Evolutionary conservation across 2,113 vertebrate genomes (phyloP).

Genomic region (Pangasianodon hypophthalmus): DNA sequence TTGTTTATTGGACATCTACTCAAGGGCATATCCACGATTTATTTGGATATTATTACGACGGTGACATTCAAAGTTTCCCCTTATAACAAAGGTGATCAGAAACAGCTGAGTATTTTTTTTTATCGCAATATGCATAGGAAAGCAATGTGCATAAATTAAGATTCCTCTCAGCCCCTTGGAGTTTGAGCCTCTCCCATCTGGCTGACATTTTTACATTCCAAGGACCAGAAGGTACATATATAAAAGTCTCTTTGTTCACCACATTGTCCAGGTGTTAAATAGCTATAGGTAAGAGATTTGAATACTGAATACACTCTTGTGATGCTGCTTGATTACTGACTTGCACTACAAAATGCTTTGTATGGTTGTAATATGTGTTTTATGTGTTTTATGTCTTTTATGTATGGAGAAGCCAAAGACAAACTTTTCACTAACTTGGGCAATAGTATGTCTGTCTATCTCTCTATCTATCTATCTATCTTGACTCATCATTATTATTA

Average conservation of each 20-base stretch:
- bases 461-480: conserved; percentile 3
- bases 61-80: conserved; percentile 3
- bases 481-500: not conserved
- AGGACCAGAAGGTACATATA: conserved; percentile 19
- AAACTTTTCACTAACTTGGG: not conserved
- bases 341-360: not conserved
- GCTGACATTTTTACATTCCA: conserved; percentile 9
- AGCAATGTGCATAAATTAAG: not conserved
- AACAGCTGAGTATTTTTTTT: conserved; percentile 7
- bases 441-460: not conserved
- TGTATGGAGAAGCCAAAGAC: not conserved
- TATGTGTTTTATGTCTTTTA: conserved; percentile 2
- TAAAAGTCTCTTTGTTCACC: conserved; percentile 26
- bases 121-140: not conserved
- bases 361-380: not conserved
- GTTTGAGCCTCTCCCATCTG: conserved; percentile 14
- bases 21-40: not conserved
- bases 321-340: not conserved
- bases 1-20: not conserved
- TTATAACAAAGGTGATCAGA: conserved; percentile 8
- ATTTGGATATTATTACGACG: conserved; percentile 3
- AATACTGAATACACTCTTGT: conserved; percentile 8
- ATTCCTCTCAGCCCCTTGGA: not conserved
- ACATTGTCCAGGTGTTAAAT: conserved; percentile 31
- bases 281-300: conserved; percentile 15